Percentiles rank a stretch among this genome's conserved stretches.
phyloP scores from a whole-genome alignment of 2,888 invertebrate genomes.

The Cyaniris semiargus region DNA sequence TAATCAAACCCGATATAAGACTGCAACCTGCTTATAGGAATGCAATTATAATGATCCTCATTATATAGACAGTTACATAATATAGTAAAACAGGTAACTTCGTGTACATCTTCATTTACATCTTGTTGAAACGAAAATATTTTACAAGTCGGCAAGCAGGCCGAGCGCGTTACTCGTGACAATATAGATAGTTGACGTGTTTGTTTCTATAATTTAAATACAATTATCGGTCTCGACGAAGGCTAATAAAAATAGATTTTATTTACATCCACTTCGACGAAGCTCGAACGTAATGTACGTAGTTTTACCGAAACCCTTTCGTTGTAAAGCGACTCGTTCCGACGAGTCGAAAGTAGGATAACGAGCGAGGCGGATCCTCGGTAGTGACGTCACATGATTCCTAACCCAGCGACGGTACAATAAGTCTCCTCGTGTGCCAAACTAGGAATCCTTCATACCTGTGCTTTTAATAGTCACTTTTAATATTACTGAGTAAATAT shows the following conservation, averaged over 20 bases:
- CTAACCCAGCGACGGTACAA: constrained; percentile 33
- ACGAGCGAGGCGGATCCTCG: constrained; percentile 5
- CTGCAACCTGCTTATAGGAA: constrained; percentile 31
- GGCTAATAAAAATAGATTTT: neutral
- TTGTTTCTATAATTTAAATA: constrained; percentile 5
- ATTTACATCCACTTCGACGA: neutral
- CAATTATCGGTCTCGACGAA: neutral
- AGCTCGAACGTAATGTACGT: neutral
- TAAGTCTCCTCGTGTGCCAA: constrained; percentile 68
- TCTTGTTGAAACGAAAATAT: constrained; percentile 11
- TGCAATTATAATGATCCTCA: constrained; percentile 27
- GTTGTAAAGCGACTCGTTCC: neutral
- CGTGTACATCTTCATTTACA: constrained; percentile 16
- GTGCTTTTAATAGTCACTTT: constrained; percentile 59
- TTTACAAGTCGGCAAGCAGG: neutral
- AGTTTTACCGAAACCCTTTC: constrained; percentile 12
- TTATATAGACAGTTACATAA: constrained; percentile 5
- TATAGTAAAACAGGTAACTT: constrained; percentile 18
- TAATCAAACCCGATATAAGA: constrained; percentile 33
- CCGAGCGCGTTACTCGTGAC: constrained; percentile 12
- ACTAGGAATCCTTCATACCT: constrained; percentile 61
- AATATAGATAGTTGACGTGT: constrained; percentile 12
- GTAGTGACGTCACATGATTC: constrained; percentile 5
- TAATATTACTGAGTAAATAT: constrained; percentile 50
- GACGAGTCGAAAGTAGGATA: neutral